Percentiles rank a stretch among this genome's conserved stretches.
Conservation (phyloP, 2,888 invertebrate genomes). For the Chironomus riparius region DNA sequence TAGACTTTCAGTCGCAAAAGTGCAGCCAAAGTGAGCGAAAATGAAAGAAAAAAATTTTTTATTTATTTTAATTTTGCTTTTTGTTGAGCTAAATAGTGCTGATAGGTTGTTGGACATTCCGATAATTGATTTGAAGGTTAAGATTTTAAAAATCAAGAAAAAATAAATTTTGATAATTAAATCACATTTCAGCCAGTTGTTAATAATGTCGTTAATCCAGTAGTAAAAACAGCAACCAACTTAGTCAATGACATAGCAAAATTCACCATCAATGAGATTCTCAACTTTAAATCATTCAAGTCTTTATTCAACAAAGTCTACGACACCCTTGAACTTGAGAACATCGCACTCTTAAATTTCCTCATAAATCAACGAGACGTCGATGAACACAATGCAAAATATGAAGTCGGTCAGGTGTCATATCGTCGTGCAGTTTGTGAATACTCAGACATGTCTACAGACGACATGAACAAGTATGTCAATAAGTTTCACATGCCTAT, state of each 20-base stretch:
- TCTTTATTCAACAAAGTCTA: background rate
- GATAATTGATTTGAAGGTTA: too few species aligned
- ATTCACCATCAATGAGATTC: background rate
- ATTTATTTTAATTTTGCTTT: too few species aligned
- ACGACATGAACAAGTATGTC: background rate
- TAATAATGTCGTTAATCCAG: too few species aligned
- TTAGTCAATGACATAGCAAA: background rate
- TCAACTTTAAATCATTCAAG: background rate
- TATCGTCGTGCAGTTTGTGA: background rate
- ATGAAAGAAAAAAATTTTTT: too few species aligned
- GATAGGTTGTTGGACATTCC: too few species aligned
- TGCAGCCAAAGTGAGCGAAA: too few species aligned
- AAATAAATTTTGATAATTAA: too few species aligned
- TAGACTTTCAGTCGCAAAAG: too few species aligned
- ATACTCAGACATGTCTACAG: constrained; percentile 2
- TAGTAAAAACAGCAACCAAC: background rate
- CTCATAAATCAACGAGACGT: background rate
- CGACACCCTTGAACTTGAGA: background rate
- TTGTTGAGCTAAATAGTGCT: too few species aligned
- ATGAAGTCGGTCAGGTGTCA: background rate
- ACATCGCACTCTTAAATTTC: background rate
- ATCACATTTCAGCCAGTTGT: too few species aligned
- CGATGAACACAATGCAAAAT: background rate
- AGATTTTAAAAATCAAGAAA: too few species aligned
- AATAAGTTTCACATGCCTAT: background rate